Evolutionary conservation across 2,797 vertebrate species (phyloP).

Genomic region (Argentina silus): DNA sequence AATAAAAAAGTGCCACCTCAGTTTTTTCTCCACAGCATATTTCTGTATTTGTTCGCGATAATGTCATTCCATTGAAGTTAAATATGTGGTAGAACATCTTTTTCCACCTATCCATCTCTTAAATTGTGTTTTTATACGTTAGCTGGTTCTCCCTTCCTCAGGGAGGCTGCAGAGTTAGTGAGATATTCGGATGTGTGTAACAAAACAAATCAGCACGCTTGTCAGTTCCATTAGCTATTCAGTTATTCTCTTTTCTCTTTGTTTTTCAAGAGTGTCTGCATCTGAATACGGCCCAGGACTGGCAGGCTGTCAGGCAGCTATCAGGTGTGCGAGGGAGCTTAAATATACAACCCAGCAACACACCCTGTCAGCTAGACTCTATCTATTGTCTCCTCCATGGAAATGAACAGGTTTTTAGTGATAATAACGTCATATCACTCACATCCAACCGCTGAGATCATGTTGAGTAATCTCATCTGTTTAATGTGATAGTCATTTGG

Average conservation of each 20-base stretch:
- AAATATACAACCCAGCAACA: slow-evolving; percentile 73
- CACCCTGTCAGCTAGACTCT: slow-evolving; percentile 60
- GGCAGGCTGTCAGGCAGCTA: slow-evolving; percentile 72
- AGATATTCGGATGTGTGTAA: slow-evolving; percentile 50
- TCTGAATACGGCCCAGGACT: slow-evolving; percentile 69
- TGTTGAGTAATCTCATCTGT: slow-evolving; percentile 60
- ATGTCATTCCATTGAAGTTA: too few relatives aligned
- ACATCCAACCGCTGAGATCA: slow-evolving; percentile 62
- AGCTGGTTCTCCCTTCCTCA: not conserved
- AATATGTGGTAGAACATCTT: not conserved
- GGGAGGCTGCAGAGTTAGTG: slow-evolving; percentile 37
- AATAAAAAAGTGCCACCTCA: not conserved
- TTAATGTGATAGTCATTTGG: slow-evolving; percentile 64
- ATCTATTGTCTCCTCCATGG: slow-evolving; percentile 65
- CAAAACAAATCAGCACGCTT: slow-evolving; percentile 73
- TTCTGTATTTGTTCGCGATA: too few relatives aligned
- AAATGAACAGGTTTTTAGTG: slow-evolving; percentile 16
- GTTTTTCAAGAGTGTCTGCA: slow-evolving; percentile 72
- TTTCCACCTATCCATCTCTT: not conserved
- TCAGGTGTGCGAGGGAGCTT: slow-evolving; percentile 71
- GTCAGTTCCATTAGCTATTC: slow-evolving; percentile 76
- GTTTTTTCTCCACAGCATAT: too few relatives aligned
- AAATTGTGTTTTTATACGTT: not conserved
- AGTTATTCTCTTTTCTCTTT: slow-evolving; percentile 73
- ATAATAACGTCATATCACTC: slow-evolving; percentile 32